These are phyloP conservation scores for Platichthys flesus DNA, from an alignment of 2,113 vertebrate genomes.

Conservation along the genomic window DNA sequence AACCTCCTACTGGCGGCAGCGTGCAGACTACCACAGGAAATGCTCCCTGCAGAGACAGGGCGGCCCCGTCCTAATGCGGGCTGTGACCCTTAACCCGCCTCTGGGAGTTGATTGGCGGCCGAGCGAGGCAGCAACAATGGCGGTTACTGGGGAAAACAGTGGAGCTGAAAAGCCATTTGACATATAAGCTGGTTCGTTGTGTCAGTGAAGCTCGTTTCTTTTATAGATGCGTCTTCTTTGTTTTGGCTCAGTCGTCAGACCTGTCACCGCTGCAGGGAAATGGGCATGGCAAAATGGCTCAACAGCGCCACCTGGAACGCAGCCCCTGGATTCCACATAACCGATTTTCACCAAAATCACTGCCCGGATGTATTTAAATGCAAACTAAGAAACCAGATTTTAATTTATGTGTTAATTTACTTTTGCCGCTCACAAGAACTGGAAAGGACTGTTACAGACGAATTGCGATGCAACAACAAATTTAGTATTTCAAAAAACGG, in stretches of 20 bases:
- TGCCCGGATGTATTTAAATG: no score
- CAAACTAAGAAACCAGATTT: no score
- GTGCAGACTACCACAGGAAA: constrained; percentile 61
- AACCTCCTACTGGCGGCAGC: constrained; percentile 45
- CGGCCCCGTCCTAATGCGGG: constrained; percentile 42
- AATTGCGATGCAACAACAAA: no score
- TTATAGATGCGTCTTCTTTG: not conserved
- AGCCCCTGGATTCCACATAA: no score
- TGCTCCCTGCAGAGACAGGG: constrained; percentile 57
- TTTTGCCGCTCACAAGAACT: no score
- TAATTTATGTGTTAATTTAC: no score
- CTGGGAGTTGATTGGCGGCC: constrained; percentile 56
- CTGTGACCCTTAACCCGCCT: constrained; percentile 56
- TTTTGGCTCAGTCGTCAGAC: not conserved
- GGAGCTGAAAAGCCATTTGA: not conserved
- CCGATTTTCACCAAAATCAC: no score
- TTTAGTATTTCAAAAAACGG: no score
- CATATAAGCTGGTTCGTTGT: not conserved
- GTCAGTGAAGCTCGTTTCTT: not conserved
- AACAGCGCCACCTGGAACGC: no score
- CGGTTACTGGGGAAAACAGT: constrained; percentile 24
- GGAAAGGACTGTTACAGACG: no score
- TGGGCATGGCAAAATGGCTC: no score
- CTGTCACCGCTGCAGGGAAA: not conserved
- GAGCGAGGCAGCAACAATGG: constrained; percentile 35